Conservation (phyloP, 2,888 invertebrate species). For the Ypsolopha scabrella region DNA sequence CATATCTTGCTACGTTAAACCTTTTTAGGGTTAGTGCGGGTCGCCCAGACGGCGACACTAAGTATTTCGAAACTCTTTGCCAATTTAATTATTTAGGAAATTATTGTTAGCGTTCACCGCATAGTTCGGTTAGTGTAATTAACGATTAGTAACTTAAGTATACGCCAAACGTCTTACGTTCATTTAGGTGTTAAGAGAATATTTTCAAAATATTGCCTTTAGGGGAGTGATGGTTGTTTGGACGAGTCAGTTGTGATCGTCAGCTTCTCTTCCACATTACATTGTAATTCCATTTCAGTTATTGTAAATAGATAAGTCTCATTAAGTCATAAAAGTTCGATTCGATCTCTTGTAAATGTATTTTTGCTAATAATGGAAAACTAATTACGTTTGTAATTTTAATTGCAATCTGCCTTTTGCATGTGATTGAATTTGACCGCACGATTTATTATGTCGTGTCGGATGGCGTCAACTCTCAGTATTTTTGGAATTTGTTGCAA, state of each 20-base stretch:
- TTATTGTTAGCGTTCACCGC: constrained; percentile 64
- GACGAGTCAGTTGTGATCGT: constrained; percentile 11
- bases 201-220: constrained; percentile 69
- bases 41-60: constrained; percentile 59
- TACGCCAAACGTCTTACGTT: constrained; percentile 71
- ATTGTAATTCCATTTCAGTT: constrained; percentile 67
- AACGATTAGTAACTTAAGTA: constrained; percentile 67
- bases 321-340: constrained; percentile 64
- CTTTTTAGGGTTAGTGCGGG: constrained; percentile 53
- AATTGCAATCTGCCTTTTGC: constrained; percentile 26
- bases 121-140: constrained; percentile 67
- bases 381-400: constrained; percentile 19
- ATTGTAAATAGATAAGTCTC: constrained; percentile 66
- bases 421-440: constrained; percentile 19
- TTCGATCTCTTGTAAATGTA: constrained; percentile 71
- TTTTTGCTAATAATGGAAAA: constrained; percentile 43
- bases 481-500: constrained; percentile 57
- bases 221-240: constrained; percentile 46
- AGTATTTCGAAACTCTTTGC: constrained; percentile 71
- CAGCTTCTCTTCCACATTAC: constrained; percentile 62
- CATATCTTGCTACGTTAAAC: constrained; percentile 79
- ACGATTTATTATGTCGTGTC: constrained; percentile 4
- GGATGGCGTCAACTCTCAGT: constrained; percentile 16
- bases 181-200: constrained; percentile 60
- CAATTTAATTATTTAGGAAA: constrained; percentile 70